Percentiles rank a stretch among this genome's conserved stretches.
Evolutionary conservation across 2,797 vertebrate genomes (phyloP).

Genomic region (Gymnopithys bicolor): DNA sequence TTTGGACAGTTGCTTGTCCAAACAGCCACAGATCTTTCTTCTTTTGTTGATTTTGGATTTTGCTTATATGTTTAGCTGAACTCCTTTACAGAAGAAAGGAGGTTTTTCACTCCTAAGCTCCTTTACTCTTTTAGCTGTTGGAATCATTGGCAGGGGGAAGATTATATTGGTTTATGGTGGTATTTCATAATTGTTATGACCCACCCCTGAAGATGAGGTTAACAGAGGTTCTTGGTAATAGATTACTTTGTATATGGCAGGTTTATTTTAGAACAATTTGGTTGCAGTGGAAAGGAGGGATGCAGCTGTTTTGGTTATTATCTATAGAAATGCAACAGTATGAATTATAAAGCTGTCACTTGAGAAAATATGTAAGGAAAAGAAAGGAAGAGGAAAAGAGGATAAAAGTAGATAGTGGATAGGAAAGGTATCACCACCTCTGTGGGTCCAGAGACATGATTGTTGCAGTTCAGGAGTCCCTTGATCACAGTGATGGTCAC

Average conservation of each 20-base stretch:
- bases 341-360: not conserved
- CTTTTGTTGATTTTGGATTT: not conserved
- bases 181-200: not conserved
- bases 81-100: not conserved
- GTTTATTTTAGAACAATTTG: not conserved
- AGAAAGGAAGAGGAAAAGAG: too few species aligned
- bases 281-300: not conserved
- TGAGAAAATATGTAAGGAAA: not conserved
- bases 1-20: not conserved
- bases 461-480: not conserved
- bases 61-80: not conserved
- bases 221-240: not conserved
- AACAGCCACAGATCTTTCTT: not conserved
- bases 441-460: not conserved
- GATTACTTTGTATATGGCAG: not conserved
- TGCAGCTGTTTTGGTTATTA: not conserved
- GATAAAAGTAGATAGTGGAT: not conserved
- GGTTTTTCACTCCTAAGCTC: too few species aligned
- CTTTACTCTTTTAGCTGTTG: not conserved
- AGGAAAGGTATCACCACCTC: not conserved
- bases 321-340: not conserved
- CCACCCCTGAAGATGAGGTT: not conserved
- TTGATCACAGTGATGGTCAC: not conserved
- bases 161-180: not conserved
- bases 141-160: accelerated